These are phyloP conservation scores for Anoplolepis gracilipes DNA, from an alignment of 1,140 invertebrate species.

Conservation along the genomic window DNA sequence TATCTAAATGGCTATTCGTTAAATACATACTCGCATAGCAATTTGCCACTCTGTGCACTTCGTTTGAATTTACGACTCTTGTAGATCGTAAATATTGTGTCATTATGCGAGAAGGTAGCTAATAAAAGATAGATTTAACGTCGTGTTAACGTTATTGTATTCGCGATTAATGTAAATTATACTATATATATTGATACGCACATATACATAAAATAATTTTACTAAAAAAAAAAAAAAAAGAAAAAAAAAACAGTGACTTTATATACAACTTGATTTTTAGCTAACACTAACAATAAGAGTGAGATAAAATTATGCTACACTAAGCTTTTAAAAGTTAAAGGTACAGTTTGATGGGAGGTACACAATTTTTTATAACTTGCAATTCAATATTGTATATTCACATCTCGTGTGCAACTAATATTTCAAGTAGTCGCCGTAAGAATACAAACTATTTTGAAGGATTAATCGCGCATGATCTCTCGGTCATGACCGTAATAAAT, in stretches of 20 bases:
- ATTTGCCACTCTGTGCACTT: slow-evolving; percentile 51
- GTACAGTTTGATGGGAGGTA: not conserved
- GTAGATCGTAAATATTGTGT: slow-evolving; percentile 65
- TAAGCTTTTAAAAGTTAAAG: not conserved
- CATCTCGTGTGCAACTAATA: not conserved
- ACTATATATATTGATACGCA: not conserved
- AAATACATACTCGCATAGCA: slow-evolving; percentile 46
- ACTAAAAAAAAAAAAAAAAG: too few species aligned
- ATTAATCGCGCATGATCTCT: not conserved
- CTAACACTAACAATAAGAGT: not conserved
- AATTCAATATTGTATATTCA: not conserved
- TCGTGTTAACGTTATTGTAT: not conserved
- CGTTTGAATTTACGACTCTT: slow-evolving; percentile 67
- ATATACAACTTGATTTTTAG: not conserved
- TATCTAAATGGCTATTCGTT: slow-evolving; percentile 27
- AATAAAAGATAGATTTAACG: slow-evolving; percentile 17
- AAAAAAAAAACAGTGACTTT: not conserved
- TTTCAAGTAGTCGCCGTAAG: not conserved
- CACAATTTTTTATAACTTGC: not conserved
- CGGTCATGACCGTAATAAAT: not conserved
- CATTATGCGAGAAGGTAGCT: slow-evolving; percentile 33
- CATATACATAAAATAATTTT: not conserved
- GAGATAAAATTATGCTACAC: not conserved
- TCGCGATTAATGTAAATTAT: slow-evolving; percentile 11
- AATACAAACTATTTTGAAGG: not conserved